Conservation (phyloP, 1,140 invertebrate genomes). For the Leptopilina clavipes region DNA sequence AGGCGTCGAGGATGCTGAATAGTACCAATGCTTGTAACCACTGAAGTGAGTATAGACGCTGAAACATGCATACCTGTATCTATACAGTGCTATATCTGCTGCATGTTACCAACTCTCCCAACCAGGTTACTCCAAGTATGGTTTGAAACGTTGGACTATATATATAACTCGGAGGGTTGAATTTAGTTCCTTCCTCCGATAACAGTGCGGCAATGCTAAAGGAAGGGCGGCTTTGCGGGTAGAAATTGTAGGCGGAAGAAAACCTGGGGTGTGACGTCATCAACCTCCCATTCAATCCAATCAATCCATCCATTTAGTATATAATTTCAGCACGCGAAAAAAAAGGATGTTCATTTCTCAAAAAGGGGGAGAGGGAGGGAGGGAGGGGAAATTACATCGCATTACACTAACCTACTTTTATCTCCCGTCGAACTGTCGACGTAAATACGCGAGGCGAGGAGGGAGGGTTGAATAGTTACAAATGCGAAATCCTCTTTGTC, state of each 20-base stretch:
- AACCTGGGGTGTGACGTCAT: neutral
- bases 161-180: conserved; percentile 50
- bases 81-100: neutral
- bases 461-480: neutral
- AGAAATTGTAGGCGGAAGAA: conserved; percentile 53
- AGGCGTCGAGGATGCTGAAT: conserved; percentile 20
- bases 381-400: neutral
- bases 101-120: conserved; percentile 20
- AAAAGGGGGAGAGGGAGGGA: too few species aligned
- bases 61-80: conserved; percentile 36
- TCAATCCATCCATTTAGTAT: too few species aligned
- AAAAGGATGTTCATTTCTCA: neutral
- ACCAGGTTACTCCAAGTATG: conserved; percentile 45
- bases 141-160: neutral
- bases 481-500: neutral
- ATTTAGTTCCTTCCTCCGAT: conserved; percentile 59
- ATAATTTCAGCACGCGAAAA: too few species aligned
- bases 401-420: conserved; percentile 11
- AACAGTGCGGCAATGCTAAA: conserved; percentile 48
- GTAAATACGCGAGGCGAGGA: too few species aligned
- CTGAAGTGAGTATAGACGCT: conserved; percentile 37
- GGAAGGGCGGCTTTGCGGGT: neutral
- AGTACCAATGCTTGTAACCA: conserved; percentile 5
- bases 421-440: neutral
- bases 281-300: neutral